phyloP scores from a whole-genome alignment of 2,113 vertebrate genomes.

The Nothoprocta perdicaria region DNA sequence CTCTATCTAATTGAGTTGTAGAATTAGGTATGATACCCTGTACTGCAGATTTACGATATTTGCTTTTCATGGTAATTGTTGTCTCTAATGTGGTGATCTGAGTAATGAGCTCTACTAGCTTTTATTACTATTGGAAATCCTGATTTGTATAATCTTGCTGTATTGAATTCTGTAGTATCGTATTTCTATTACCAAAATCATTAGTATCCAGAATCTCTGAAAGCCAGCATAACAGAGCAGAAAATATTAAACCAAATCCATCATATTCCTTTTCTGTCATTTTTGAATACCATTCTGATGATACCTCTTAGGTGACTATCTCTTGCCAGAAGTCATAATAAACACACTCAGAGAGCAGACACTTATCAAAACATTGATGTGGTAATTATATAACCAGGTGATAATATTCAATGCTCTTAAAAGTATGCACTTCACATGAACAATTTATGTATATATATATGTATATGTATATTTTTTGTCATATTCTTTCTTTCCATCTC shows the following conservation, averaged over 20 bases:
- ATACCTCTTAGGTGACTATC: neutral
- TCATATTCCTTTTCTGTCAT: neutral
- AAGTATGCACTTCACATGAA: neutral
- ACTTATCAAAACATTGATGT: neutral
- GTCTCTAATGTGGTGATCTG: neutral
- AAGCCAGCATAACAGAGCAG: neutral
- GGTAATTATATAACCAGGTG: neutral
- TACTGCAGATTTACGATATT: neutral
- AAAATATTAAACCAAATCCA: neutral
- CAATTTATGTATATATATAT: neutral
- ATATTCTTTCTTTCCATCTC: neutral
- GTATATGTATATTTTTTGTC: neutral
- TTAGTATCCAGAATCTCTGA: neutral
- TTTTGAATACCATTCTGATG: neutral
- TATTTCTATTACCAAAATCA: neutral
- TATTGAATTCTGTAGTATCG: neutral
- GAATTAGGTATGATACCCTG: neutral
- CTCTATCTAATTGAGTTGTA: neutral
- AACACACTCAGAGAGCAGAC: neutral
- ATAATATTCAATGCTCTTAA: neutral
- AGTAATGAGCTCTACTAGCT: neutral
- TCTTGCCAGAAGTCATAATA: conserved; percentile 1
- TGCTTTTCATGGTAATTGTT: neutral
- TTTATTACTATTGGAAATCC: neutral
- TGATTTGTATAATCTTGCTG: neutral